Conservation (phyloP, 92 coral and sea anemone species). For the Hydrozoanthus gracilis region DNA sequence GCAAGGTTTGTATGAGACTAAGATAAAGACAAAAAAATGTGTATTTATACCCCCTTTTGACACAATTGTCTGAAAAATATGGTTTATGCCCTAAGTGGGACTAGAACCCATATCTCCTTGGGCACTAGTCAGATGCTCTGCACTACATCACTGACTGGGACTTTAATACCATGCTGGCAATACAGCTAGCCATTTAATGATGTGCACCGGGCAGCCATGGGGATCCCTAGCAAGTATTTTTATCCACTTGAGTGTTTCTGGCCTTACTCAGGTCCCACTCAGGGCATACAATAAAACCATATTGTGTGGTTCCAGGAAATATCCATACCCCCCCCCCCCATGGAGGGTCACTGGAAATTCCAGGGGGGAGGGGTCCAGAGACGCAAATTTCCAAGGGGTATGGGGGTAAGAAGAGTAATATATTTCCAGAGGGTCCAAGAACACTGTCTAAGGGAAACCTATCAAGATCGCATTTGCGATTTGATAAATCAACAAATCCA, state of each 20-base stretch:
- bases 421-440: not conserved
- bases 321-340: too few relatives aligned
- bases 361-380: too few relatives aligned
- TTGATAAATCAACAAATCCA: slow-evolving; percentile 49
- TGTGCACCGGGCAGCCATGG: slow-evolving; percentile 30
- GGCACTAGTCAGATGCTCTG: slow-evolving; percentile 11
- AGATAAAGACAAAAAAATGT: slow-evolving; percentile 27
- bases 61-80: slow-evolving; percentile 21
- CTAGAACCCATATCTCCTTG: slow-evolving; percentile 15
- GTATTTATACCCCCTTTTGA: slow-evolving; percentile 31
- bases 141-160: slow-evolving; percentile 19
- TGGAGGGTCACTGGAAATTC: too few relatives aligned
- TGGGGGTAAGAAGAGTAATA: too few relatives aligned
- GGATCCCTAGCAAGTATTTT: slow-evolving; percentile 31
- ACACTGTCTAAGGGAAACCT: not conserved
- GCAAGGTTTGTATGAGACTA: slow-evolving; percentile 14
- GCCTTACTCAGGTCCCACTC: slow-evolving; percentile 15
- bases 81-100: slow-evolving; percentile 13
- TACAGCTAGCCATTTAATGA: not conserved
- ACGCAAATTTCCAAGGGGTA: slow-evolving; percentile 20
- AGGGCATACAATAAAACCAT: slow-evolving; percentile 6
- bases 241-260: slow-evolving; percentile 25
- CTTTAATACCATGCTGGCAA: slow-evolving; percentile 10
- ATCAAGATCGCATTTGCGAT: slow-evolving; percentile 6
- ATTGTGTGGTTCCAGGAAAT: too few relatives aligned